Base-by-base conservation (phyloP, 92 coral and sea anemone genomes). In the Chrysogorgia sp. region DNA sequence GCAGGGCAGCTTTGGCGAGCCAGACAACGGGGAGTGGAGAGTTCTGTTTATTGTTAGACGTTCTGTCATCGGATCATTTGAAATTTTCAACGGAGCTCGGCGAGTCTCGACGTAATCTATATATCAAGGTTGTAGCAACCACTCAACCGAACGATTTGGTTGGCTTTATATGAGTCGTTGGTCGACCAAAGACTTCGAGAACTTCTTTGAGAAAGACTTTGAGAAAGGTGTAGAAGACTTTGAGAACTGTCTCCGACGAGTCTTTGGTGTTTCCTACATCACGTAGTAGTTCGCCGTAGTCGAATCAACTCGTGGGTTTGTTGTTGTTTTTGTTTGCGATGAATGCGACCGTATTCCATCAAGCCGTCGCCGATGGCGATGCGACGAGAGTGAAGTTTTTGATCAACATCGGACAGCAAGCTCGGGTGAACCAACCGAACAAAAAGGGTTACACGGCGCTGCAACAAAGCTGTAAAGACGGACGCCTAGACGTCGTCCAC, bases 341-440 rank as follows among this genome's bases (percentile, higher is more conserved):
- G 79, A 72, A 72, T 26, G 79, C 92, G 45, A 86, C 89, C n/a
- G 85, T 96, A 31, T 96, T 96, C 62, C 99, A 96, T 31, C 94
- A 88, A 62, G 99, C 99, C 14, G 97, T 96, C 1, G 68, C 85
- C 22, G 99, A 91, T 28, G 97, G 99, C 40, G 99, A 96, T 80
- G 91, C 91, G 10, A 96, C 99, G 12, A 89, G 90, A 55, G 99
- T 96, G 5, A 91, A 93, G 34, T 96, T 96, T 68, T 71, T 96
- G 19, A 50, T 96, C 58, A 96, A 91, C 62, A 85, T 91, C 41
- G 91, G 92, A 6, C 99, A 89, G 34, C 97, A 96, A 34, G 86
- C 88, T 34, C 94, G 93, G 22, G 90, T 96, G 28, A 87, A 96
- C 65, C 93, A 88, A 26, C 86, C 90, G 12, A 96, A 88, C 69